Evolutionary conservation across 1,140 invertebrate species (phyloP), one percentile per base, ranked within the genome.

Genomic region (Polypedilum pembai): DNA sequence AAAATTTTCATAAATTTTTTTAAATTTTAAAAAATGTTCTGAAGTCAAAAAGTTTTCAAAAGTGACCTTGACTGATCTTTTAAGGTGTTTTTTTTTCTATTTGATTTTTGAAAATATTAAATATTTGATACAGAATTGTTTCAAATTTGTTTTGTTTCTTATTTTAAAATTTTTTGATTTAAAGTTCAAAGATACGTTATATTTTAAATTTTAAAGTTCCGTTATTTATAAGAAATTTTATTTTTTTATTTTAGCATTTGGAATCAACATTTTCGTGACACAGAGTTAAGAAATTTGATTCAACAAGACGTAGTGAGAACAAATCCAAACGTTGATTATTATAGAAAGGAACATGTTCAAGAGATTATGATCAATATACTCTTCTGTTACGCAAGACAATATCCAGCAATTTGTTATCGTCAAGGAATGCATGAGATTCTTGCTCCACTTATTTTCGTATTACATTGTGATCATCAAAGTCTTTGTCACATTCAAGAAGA

Each of bases 391-490:
- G 89, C 91, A 1, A 86, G 90, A 63, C 84, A 90, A 74, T 87
- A 92, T 82, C 85, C 90, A 0, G 83, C 87, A 24, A 85, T 92
- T 75, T 90, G 89, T 24, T 93, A 93, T 79, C 83, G 89, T 76
- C 92, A 93, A 85, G 92, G 92, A n/a, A 93, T 93, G 92, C 91
- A 93, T 81, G 92, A 93, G 80, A 85, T 93, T 74, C 81, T 93
- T 73, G 92, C 91, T 7, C 91, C 92, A 0, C 80, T 93, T 56
- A 83, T 93, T 45, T 92, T 90, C 80, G 90, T 92, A 5, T 81
- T 93, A 20, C 87, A 90, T 78, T 86, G 85, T 78, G 92, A 93
- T 82, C 88, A 89, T 76, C 87, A 90, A 78, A 86, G 89, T 0
- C 86, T 90, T 72, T 74, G 83, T 74, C 83, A 85, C 77, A 80